A percentile compares a stretch with the other conserved stretches of the same genome.
These are phyloP conservation scores for Callinectes sapidus DNA, from an alignment of 2,888 invertebrate species.

Conservation along the genomic window DNA sequence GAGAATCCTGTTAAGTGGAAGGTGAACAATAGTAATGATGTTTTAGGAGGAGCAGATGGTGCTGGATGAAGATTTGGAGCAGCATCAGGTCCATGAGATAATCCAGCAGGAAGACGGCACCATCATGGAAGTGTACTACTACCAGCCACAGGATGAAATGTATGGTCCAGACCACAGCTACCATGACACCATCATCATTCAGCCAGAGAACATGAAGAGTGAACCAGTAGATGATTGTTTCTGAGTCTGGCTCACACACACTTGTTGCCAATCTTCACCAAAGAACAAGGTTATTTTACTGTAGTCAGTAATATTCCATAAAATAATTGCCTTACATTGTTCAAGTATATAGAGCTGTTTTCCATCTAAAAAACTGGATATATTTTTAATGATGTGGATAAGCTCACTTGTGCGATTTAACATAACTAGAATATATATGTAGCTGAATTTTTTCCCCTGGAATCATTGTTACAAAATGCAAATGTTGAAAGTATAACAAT, in stretches of 20 bases:
- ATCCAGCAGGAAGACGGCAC: conserved; percentile 66
- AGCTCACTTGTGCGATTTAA: background rate
- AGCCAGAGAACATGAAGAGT: conserved; percentile 57
- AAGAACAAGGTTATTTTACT: conserved; percentile 3
- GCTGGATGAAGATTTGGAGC: conserved; percentile 50
- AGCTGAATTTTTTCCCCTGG: background rate
- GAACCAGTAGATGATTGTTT: conserved; percentile 49
- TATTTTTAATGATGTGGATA: background rate
- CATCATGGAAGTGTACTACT: conserved; percentile 61
- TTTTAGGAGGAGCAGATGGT: conserved; percentile 1
- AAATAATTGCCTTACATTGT: background rate
- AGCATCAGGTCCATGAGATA: conserved; percentile 62
- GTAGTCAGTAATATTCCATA: conserved; percentile 17
- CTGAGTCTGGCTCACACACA: background rate
- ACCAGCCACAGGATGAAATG: conserved; percentile 51
- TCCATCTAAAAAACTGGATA: background rate
- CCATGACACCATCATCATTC: conserved; percentile 46
- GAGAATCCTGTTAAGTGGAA: background rate
- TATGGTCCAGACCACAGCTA: conserved; percentile 27
- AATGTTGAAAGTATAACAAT: background rate
- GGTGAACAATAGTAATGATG: background rate
- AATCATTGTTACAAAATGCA: background rate
- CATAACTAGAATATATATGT: background rate
- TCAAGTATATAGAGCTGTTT: background rate
- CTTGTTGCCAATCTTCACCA: background rate